Percentiles rank a stretch among this genome's conserved stretches.
These are phyloP conservation scores for Grammomys dolichurus DNA, from an alignment of 2,113 vertebrate species.

Conservation along the genomic window DNA sequence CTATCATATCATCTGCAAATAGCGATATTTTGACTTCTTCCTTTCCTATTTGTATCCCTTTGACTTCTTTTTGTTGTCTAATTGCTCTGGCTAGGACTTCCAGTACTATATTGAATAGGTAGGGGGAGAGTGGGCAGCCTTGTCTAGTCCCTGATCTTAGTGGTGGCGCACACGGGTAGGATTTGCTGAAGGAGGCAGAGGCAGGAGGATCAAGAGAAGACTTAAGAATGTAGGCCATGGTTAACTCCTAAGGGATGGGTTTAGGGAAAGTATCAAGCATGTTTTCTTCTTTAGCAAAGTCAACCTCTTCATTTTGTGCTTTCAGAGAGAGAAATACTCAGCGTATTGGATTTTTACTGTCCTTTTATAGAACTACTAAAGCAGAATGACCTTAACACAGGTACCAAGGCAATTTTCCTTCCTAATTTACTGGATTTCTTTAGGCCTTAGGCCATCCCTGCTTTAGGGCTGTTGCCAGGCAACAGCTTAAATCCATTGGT, in stretches of 20 bases:
- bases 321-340: constrained; percentile 12
- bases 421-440: constrained; percentile 60
- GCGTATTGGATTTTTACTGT: constrained; percentile 34
- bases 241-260: not conserved
- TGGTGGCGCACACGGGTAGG: too few species aligned
- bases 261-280: not conserved
- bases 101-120: too few species aligned
- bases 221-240: rapidly evolving
- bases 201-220: not conserved
- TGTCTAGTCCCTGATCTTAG: too few species aligned
- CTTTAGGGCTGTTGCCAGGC: constrained; percentile 56
- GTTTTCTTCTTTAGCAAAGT: constrained; percentile 6
- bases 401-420: constrained; percentile 48
- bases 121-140: too few species aligned
- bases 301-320: constrained; percentile 8
- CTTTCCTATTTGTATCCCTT: too few species aligned
- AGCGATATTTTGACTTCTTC: too few species aligned
- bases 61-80: too few species aligned
- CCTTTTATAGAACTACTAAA: constrained; percentile 35
- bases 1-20: too few species aligned
- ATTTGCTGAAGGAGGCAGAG: too few species aligned
- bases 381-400: constrained; percentile 45
- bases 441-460: not conserved
- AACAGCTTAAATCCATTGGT: constrained; percentile 47
- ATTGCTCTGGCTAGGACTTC: too few species aligned